A percentile compares a stretch with the other conserved stretches of the same genome.
phyloP scores from a whole-genome alignment of 1,140 invertebrate genomes.

The Hestina assimilis region DNA sequence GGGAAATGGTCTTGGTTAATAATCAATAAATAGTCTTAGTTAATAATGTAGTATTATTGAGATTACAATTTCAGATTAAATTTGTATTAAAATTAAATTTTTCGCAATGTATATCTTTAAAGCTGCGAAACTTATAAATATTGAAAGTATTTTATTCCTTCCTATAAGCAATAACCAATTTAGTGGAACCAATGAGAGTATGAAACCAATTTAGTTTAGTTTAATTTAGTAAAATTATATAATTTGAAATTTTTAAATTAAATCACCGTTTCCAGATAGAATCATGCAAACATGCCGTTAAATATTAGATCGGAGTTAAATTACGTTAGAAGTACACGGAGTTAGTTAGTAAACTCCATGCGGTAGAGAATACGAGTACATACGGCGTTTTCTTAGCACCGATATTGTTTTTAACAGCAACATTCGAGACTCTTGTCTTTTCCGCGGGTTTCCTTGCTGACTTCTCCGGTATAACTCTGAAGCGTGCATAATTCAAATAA shows the following conservation, averaged over 20 bases:
- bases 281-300: conserved; percentile 30
- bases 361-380: conserved; percentile 42
- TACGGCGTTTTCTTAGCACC: conserved; percentile 61
- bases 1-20: too few species aligned
- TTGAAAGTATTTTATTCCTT: too few species aligned
- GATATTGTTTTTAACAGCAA: conserved; percentile 52
- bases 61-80: too few species aligned
- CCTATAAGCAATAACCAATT: too few species aligned
- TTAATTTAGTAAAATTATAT: background rate
- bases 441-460: conserved; percentile 46
- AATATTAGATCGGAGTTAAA: conserved; percentile 9
- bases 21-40: too few species aligned
- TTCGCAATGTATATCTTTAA: too few species aligned
- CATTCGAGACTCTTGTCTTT: conserved; percentile 41
- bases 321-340: conserved; percentile 30
- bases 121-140: too few species aligned
- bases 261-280: background rate
- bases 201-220: too few species aligned
- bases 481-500: conserved; percentile 42
- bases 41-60: too few species aligned
- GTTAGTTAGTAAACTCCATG: conserved; percentile 37
- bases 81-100: too few species aligned
- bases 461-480: conserved; percentile 54
- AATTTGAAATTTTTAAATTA: background rate
- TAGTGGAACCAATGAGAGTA: too few species aligned